Percentiles rank a stretch among this genome's conserved stretches.
Evolutionary conservation across 2,797 vertebrate species (phyloP).

Genomic region (Moxostoma hubbsi): DNA sequence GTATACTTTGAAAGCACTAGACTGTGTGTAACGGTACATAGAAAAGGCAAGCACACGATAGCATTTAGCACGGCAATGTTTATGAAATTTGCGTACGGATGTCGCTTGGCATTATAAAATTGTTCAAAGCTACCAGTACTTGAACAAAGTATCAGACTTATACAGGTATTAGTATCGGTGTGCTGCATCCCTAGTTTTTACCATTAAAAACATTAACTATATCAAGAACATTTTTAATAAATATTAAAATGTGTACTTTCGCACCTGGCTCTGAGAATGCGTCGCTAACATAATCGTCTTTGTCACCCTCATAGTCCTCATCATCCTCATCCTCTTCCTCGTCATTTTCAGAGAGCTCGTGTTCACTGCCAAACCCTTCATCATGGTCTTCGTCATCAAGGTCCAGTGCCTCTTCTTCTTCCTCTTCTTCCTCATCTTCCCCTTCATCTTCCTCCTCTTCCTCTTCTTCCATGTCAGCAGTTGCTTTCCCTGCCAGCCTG

Average conservation of each 20-base stretch:
- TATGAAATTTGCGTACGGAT: too few relatives aligned
- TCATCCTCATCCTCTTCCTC: conserved; percentile 87
- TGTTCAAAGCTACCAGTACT: background rate
- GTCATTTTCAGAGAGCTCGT: conserved; percentile 94
- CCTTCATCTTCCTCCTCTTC: conserved; percentile 85
- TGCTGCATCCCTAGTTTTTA: background rate
- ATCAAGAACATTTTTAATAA: too few relatives aligned
- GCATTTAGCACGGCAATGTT: too few relatives aligned
- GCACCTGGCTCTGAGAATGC: conserved; percentile 97
- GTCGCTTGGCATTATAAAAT: background rate
- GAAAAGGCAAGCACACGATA: too few relatives aligned
- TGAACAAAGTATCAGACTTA: background rate
- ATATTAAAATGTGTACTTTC: background rate
- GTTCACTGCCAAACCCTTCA: conserved; percentile 97
- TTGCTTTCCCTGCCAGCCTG: conserved; percentile 78
- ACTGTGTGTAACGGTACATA: too few relatives aligned
- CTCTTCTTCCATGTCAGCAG: conserved; percentile 80
- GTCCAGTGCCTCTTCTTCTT: conserved; percentile 81
- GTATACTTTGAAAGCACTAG: too few relatives aligned
- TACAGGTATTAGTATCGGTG: background rate
- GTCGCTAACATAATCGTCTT: conserved; percentile 91
- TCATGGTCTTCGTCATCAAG: conserved; percentile 90
- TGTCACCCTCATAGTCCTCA: conserved; percentile 82
- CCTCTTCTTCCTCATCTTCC: conserved; percentile 67
- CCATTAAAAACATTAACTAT: too few relatives aligned